phyloP scores from a whole-genome alignment of 2,888 invertebrate genomes.

The Eilema sororculum region DNA sequence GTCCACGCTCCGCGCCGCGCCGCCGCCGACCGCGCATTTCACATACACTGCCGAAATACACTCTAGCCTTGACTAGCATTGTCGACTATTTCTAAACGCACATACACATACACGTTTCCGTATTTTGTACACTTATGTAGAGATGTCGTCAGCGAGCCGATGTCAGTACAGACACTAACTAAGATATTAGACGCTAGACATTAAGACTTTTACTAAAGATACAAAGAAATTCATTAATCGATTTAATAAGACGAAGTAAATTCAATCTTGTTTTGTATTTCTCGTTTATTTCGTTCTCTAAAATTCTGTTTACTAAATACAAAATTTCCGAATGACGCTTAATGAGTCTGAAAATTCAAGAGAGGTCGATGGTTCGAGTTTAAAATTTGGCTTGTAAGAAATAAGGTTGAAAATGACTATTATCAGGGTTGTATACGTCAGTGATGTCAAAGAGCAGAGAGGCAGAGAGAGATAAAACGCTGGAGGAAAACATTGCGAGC shows the following conservation, averaged over 20 bases:
- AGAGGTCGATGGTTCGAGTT: constrained; percentile 54
- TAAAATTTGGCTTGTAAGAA: constrained; percentile 51
- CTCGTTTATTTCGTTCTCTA: constrained; percentile 66
- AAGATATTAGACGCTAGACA: not conserved
- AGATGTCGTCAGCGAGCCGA: constrained; percentile 40
- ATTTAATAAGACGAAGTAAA: constrained; percentile 45
- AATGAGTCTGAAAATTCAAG: constrained; percentile 81
- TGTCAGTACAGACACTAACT: constrained; percentile 6
- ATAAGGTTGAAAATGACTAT: constrained; percentile 67
- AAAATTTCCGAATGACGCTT: constrained; percentile 78
- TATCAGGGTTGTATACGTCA: constrained; percentile 70
- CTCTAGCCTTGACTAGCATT: constrained; percentile 75
- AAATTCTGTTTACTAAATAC: constrained; percentile 76
- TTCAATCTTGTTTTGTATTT: constrained; percentile 57
- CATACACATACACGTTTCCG: constrained; percentile 62
- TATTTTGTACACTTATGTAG: constrained; percentile 51
- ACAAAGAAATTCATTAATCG: constrained; percentile 40
- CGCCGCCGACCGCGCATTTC: constrained; percentile 61
- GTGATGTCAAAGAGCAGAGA: constrained; percentile 83
- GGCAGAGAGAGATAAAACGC: constrained; percentile 77
- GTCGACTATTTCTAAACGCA: constrained; percentile 70
- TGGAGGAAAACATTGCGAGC: constrained; percentile 78
- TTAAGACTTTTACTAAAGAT: constrained; percentile 17
- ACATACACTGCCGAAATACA: constrained; percentile 73
- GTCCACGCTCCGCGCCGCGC: constrained; percentile 40